Evolutionary conservation across 2,888 invertebrate species (phyloP).

Genomic region (Chesias legatella): DNA sequence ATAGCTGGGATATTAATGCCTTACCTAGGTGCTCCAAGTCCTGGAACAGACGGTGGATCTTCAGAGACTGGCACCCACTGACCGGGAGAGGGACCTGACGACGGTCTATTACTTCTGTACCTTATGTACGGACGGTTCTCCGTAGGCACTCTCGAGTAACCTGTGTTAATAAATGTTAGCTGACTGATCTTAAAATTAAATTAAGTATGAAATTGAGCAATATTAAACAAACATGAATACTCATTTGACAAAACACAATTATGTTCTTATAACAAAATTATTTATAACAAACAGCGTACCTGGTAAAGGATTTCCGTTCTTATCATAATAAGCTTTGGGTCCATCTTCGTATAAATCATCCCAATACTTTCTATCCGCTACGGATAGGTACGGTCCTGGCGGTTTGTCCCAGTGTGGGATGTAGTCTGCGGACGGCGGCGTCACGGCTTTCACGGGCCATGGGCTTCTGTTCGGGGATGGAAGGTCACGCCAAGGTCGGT

Average conservation of each 20-base stretch:
- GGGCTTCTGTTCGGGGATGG: slow-evolving; percentile 22
- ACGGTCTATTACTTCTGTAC: slow-evolving; percentile 51
- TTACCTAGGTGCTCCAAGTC: slow-evolving; percentile 65
- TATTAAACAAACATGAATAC: neutral
- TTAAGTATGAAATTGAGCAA: too few relatives aligned
- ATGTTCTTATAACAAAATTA: neutral
- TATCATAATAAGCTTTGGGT: slow-evolving; percentile 71
- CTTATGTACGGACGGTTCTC: slow-evolving; percentile 58
- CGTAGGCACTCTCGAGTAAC: slow-evolving; percentile 63
- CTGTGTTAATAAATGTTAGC: slow-evolving; percentile 43
- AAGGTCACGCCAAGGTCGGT: slow-evolving; percentile 29
- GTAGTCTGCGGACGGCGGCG: slow-evolving; percentile 30
- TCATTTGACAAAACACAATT: neutral
- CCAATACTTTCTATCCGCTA: slow-evolving; percentile 68
- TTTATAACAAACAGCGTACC: slow-evolving; percentile 37
- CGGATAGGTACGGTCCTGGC: slow-evolving; percentile 57
- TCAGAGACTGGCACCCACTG: slow-evolving; percentile 58
- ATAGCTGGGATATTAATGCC: too few relatives aligned
- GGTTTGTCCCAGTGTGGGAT: slow-evolving; percentile 38
- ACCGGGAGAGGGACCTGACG: slow-evolving; percentile 54
- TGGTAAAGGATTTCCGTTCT: slow-evolving; percentile 70
- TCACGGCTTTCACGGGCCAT: slow-evolving; percentile 21
- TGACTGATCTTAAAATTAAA: too few relatives aligned
- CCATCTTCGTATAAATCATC: slow-evolving; percentile 68
- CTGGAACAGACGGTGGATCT: slow-evolving; percentile 72